Evolutionary conservation across 2,113 vertebrate species (phyloP).

Genomic region (Porphyrio hochstetteri): DNA sequence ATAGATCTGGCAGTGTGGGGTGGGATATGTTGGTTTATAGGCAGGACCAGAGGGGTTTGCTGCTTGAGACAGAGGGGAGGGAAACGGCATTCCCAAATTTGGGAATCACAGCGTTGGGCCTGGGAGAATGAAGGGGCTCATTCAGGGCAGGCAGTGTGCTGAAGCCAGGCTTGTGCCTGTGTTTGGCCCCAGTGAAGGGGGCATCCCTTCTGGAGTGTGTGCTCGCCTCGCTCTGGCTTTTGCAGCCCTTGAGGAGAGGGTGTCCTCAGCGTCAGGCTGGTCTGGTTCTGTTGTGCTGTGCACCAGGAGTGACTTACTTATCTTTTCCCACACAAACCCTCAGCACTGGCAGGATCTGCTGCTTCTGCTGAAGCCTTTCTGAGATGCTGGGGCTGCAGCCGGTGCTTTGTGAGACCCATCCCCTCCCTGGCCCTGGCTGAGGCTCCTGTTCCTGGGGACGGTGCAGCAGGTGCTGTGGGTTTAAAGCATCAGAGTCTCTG

Average conservation of each 20-base stretch:
- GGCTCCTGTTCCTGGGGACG: neutral
- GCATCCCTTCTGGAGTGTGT: neutral
- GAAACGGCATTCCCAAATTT: accelerated
- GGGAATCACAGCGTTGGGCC: neutral
- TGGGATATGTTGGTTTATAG: neutral
- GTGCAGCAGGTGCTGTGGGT: neutral
- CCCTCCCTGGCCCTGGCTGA: neutral
- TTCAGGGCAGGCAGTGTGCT: accelerated
- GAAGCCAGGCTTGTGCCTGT: accelerated
- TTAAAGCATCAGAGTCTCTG: no score
- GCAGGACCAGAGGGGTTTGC: neutral
- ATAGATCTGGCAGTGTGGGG: accelerated
- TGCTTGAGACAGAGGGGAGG: neutral
- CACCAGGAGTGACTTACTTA: neutral
- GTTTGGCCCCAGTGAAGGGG: no score
- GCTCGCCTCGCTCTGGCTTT: accelerated
- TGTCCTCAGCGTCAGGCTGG: neutral
- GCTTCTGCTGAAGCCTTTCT: neutral
- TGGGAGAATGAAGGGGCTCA: no score
- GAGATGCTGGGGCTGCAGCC: neutral
- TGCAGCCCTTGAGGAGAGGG: neutral
- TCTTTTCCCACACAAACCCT: neutral
- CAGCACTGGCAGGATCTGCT: neutral
- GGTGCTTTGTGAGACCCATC: accelerated
- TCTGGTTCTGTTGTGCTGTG: accelerated